Evolutionary conservation across 2,797 vertebrate genomes (phyloP), one percentile per base, ranked within the genome.

Genomic region (Oryzias dopingdopingensis): DNA sequence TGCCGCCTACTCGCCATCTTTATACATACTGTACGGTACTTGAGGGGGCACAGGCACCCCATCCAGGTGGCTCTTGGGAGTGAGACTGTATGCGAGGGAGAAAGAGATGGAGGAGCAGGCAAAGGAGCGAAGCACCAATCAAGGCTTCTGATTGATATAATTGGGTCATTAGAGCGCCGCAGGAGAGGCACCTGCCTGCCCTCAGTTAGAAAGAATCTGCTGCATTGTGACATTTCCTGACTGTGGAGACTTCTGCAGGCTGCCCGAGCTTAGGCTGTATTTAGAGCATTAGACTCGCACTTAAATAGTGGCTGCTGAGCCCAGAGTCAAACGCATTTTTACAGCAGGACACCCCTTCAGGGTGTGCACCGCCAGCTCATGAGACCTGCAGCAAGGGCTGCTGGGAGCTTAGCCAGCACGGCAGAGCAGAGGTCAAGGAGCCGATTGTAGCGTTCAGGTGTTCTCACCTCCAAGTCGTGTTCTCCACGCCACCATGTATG

Each of bases 141-240:
- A 91, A 88, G 90, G 79, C 83, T 74, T 86, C 88, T 91, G 90
- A 91, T 91, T 91, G 87, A 89, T 91, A 91, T 91, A 91, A 91
- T 91, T 91, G 89, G 87, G 89, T 90, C 88, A 88, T 91, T 91
- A 91, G 84, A 81, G 81, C 88, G 79, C 89, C 64, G 85, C 81
- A 87, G 90, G 89, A 90, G 86, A 86, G 82, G 84, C 86, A 90
- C 86, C 85, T 89, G 86, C 86, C 74, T 72, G 84, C 73, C 86
- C 85, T 86, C 84, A 55, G 81, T 84, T 76, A 81, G 78, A 78
- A 69, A 86, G 81, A 81, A 85, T 82, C 88, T 83, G 76, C 87
- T 70, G 85, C 84, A 81, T 86, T 86, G 85, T 87, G 87, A 88
- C 86, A 85, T 87, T 87, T 81, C 62, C 67, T 81, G 83, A 82